Evolutionary conservation across 2,888 invertebrate genomes (phyloP).

Genomic region (Poecilobothrus nobilitatus): DNA sequence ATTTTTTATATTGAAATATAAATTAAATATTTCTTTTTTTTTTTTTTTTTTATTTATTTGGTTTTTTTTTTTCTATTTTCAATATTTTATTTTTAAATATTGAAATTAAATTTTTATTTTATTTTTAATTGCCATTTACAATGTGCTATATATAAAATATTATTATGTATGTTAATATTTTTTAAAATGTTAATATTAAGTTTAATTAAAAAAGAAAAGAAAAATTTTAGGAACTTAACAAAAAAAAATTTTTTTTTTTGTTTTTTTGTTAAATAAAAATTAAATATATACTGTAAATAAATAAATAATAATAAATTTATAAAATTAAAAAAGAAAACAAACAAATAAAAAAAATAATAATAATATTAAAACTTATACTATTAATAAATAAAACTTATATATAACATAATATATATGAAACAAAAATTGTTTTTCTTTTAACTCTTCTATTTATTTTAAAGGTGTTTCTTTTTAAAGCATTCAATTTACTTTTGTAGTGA

Average conservation of each 20-base stretch:
- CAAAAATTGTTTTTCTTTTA: no score
- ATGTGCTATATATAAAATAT: background rate
- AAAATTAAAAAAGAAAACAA: no score
- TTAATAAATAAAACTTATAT: no score
- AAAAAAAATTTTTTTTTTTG: background rate
- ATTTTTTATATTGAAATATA: background rate
- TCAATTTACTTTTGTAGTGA: no score
- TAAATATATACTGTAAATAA: background rate
- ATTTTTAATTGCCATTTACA: background rate
- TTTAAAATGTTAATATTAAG: background rate
- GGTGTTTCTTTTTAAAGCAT: no score
- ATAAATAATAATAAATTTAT: background rate
- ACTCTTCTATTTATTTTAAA: no score
- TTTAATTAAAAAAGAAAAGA: background rate
- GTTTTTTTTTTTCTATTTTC: background rate
- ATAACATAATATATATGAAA: no score
- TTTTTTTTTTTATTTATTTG: no score
- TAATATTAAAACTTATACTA: no score
- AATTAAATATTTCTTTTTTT: background rate
- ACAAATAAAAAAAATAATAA: no score
- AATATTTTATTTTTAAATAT: background rate
- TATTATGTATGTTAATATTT: constrained; percentile 1
- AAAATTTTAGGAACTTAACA: background rate
- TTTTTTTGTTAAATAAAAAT: background rate
- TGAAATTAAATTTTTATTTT: background rate